Evolutionary conservation across 2,797 vertebrate species (phyloP).

Genomic region (Dryobates pubescens): DNA sequence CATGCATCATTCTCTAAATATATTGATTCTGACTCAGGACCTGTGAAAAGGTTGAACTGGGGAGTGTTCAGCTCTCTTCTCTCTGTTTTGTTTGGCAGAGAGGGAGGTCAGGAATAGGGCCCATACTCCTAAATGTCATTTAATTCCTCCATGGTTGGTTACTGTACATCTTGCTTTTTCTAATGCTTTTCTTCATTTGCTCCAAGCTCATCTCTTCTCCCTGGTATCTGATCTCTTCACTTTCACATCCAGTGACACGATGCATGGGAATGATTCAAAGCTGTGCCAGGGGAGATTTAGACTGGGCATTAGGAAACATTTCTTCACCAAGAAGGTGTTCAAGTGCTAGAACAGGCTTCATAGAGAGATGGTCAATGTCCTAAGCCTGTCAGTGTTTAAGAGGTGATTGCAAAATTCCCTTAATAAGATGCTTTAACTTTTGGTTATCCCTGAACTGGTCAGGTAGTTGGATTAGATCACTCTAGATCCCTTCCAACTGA

Average conservation of each 20-base stretch:
- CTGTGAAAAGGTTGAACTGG: not conserved
- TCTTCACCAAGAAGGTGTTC: not conserved
- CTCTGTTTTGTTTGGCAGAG: not conserved
- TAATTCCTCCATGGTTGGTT: not conserved
- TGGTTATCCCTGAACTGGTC: not conserved
- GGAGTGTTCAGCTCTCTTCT: not conserved
- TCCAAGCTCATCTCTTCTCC: not conserved
- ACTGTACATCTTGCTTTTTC: not conserved
- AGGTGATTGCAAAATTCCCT: not conserved
- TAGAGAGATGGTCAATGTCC: not conserved
- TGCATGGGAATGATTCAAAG: accelerated
- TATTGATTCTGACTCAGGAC: not conserved
- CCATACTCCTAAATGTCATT: not conserved
- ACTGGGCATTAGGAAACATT: not conserved
- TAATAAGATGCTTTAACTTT: not conserved
- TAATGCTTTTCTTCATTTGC: not conserved
- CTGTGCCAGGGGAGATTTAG: not conserved
- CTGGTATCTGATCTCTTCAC: not conserved
- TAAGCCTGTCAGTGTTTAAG: not conserved
- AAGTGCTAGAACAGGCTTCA: not conserved
- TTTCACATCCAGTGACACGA: too few relatives aligned
- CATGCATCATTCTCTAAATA: not conserved
- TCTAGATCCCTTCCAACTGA: not conserved
- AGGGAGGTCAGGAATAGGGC: not conserved
- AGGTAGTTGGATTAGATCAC: not conserved